These are phyloP conservation scores for Silurus asotus DNA, from an alignment of 2,113 vertebrate genomes.

Conservation along the genomic window DNA sequence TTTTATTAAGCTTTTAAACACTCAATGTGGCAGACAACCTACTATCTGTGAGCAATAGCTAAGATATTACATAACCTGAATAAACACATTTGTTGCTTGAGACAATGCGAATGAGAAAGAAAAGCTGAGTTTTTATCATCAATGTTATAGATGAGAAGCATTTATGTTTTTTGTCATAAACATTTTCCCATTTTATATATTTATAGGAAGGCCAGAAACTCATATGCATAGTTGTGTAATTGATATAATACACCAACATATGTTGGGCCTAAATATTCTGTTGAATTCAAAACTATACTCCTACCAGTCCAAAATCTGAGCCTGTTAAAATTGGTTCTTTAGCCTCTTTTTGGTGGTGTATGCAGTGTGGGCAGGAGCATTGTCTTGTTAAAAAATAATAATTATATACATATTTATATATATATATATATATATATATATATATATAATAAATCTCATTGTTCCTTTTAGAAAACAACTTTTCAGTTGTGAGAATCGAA, in stretches of 20 bases:
- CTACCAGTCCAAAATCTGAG: too few species aligned
- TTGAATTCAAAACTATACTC: too few species aligned
- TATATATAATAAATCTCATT: too few species aligned
- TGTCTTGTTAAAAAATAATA: too few species aligned
- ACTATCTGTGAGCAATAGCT: neutral
- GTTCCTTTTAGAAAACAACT: too few species aligned
- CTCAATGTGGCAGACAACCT: neutral
- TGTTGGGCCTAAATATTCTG: too few species aligned
- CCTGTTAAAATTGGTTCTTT: too few species aligned
- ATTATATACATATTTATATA: too few species aligned
- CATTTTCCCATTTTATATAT: neutral
- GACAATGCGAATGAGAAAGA: neutral
- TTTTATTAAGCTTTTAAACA: neutral
- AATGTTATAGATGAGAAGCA: neutral
- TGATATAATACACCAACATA: neutral
- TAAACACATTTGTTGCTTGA: neutral
- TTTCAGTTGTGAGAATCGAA: too few species aligned
- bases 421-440: too few species aligned
- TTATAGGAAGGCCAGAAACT: neutral
- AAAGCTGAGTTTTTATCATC: neutral
- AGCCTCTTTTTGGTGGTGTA: too few species aligned
- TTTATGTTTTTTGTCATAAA: neutral
- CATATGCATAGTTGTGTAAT: neutral
- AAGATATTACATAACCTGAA: neutral
- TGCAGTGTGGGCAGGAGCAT: too few species aligned